Percentiles rank a stretch among this genome's conserved stretches.
Conservation (phyloP, 2,888 invertebrate species). For the Panorpa germanica region DNA sequence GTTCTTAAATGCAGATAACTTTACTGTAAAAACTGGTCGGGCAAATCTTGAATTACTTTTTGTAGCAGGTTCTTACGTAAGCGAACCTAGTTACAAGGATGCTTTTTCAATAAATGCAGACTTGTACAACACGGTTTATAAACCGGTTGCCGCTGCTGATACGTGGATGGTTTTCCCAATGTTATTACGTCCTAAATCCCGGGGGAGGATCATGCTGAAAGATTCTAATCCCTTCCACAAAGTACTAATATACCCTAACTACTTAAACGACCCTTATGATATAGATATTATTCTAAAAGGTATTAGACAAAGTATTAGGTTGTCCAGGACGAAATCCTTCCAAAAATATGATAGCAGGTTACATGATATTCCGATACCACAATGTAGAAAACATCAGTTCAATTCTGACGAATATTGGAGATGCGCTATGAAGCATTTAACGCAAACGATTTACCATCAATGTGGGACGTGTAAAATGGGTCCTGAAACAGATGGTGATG, state of each 20-base stretch:
- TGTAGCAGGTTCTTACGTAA: conserved; percentile 31
- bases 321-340: conserved; percentile 30
- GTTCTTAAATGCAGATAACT: conserved; percentile 39
- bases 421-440: conserved; percentile 38
- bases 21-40: conserved; percentile 31
- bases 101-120: conserved; percentile 19
- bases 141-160: conserved; percentile 20
- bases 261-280: conserved; percentile 44
- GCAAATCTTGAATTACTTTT: conserved; percentile 47
- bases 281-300: conserved; percentile 37
- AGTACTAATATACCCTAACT: conserved; percentile 64
- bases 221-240: conserved; percentile 49
- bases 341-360: conserved; percentile 29
- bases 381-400: conserved; percentile 31
- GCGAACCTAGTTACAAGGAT: conserved; percentile 19
- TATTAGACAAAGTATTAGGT: conserved; percentile 30
- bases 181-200: conserved; percentile 51
- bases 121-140: conserved; percentile 23
- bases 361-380: conserved; percentile 35
- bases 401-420: conserved; percentile 42
- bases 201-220: conserved; percentile 43
- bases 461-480: conserved; percentile 47
- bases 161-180: conserved; percentile 42
- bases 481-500: conserved; percentile 31
- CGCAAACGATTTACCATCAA: conserved; percentile 43